These are phyloP conservation scores for Salvator merianae DNA, from an alignment of 2,113 vertebrate species.

Conservation along the genomic window DNA sequence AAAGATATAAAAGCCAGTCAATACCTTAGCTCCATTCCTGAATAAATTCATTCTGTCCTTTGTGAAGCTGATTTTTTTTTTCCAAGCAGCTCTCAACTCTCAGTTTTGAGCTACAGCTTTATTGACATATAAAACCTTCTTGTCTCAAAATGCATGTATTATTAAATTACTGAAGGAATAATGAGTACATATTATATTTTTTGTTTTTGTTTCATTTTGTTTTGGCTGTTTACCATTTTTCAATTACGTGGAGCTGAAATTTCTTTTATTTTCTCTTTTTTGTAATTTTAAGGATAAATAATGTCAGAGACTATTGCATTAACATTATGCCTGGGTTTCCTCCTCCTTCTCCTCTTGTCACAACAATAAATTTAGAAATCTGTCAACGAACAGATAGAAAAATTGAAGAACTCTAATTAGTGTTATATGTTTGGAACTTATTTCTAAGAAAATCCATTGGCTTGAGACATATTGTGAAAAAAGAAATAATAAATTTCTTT, in stretches of 20 bases:
- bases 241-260: fast-evolving
- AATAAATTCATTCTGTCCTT: too few relatives aligned
- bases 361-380: slow-evolving; percentile 12
- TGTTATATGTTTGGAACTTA: slow-evolving; percentile 3
- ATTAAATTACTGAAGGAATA: neutral
- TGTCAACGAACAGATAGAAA: slow-evolving; percentile 15
- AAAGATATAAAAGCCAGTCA: too few relatives aligned
- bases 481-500: neutral
- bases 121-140: neutral
- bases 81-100: too few relatives aligned
- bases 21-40: too few relatives aligned
- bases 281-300: neutral
- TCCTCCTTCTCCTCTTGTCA: slow-evolving; percentile 10
- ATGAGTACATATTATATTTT: neutral
- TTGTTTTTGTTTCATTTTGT: neutral
- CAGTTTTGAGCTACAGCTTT: neutral
- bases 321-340: neutral
- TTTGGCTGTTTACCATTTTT: fast-evolving
- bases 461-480: slow-evolving; percentile 26
- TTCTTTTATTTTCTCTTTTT: neutral
- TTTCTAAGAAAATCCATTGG: slow-evolving; percentile 7
- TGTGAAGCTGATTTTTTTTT: too few relatives aligned
- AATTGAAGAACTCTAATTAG: slow-evolving; percentile 34
- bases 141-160: neutral
- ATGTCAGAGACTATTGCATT: neutral